A percentile compares a stretch with the other conserved stretches of the same genome.
Evolutionary conservation across 2,888 invertebrate species (phyloP).

Genomic region (Hedya salicella): DNA sequence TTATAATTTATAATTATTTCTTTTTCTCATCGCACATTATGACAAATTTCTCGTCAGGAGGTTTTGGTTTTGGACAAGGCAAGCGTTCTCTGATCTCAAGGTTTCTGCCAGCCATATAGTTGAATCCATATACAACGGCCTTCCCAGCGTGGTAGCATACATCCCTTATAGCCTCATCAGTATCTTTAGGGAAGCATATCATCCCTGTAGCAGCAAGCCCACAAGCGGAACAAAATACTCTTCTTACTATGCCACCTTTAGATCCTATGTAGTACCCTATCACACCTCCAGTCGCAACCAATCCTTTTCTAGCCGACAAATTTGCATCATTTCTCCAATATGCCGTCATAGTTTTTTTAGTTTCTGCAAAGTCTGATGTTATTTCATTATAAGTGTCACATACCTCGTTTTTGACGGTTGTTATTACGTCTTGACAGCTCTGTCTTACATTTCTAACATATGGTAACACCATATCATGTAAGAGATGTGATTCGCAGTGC

Average conservation of each 20-base stretch:
- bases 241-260: slow-evolving; percentile 1
- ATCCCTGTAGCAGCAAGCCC: neutral
- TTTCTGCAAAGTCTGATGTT: neutral
- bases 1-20: neutral
- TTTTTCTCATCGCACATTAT: neutral
- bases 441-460: neutral
- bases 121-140: neutral
- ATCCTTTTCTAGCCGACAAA: neutral
- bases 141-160: neutral
- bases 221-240: neutral
- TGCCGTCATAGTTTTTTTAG: neutral
- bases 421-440: neutral
- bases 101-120: neutral
- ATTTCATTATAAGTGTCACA: neutral
- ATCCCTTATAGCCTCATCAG: slow-evolving; percentile 7
- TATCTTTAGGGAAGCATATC: slow-evolving; percentile 22
- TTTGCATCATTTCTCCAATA: slow-evolving; percentile 14
- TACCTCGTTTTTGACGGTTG: neutral
- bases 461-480: neutral
- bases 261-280: neutral
- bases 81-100: neutral
- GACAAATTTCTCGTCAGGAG: slow-evolving; percentile 6
- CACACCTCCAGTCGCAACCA: neutral
- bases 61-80: slow-evolving; percentile 3
- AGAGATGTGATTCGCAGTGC: neutral